These are phyloP conservation scores for Gonioctena quinquepunctata DNA, from an alignment of 1,140 invertebrate genomes.

Conservation along the genomic window DNA sequence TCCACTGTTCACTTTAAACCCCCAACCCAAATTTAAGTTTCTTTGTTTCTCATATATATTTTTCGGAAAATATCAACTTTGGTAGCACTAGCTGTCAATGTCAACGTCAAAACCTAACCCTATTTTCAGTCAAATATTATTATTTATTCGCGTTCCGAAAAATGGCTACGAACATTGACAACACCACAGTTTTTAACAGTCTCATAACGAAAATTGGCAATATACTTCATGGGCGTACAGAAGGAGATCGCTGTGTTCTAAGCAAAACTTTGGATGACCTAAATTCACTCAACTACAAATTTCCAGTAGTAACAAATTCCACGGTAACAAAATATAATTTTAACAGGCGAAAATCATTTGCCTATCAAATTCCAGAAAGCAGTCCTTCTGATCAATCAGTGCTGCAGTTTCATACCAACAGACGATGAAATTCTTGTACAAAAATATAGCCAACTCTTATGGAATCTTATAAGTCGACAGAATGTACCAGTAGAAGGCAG, in stretches of 20 bases:
- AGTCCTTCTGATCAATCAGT: constrained; percentile 55
- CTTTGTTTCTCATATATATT: too few species aligned
- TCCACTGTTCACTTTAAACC: too few species aligned
- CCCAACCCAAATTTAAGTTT: too few species aligned
- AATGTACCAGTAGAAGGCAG: constrained; percentile 49
- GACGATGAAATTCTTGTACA: constrained; percentile 54
- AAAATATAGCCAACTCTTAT: constrained; percentile 56
- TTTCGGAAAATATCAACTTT: too few species aligned
- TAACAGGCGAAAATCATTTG: not conserved
- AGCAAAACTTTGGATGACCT: constrained; percentile 54
- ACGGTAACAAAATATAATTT: constrained; percentile 48
- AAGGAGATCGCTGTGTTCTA: constrained; percentile 53
- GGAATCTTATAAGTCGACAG: constrained; percentile 51
- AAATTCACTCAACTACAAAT: constrained; percentile 55
- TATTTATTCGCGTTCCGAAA: not conserved
- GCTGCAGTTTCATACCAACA: constrained; percentile 52
- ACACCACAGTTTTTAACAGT: constrained; percentile 41
- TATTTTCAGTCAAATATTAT: not conserved
- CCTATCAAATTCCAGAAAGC: constrained; percentile 48
- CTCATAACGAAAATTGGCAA: constrained; percentile 52
- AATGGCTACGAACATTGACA: constrained; percentile 27
- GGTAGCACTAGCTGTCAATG: too few species aligned
- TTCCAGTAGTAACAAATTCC: constrained; percentile 46
- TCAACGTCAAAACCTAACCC: too few species aligned
- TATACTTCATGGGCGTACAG: constrained; percentile 46